Conservation (phyloP, 1,140 invertebrate species). For the Magallana angulata region DNA sequence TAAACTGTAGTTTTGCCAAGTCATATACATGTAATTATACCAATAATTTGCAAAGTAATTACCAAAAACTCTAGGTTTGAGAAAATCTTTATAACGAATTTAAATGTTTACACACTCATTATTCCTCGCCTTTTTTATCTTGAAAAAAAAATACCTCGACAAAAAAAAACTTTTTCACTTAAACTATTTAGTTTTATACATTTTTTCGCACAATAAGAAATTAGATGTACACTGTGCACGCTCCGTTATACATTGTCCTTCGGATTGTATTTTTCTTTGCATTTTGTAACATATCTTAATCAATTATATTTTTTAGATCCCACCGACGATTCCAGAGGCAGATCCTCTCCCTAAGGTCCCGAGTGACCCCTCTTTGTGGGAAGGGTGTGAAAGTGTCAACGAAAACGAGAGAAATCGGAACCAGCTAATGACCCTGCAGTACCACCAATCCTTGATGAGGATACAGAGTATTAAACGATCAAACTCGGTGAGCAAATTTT, state of each 20-base stretch:
- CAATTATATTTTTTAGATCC: not conserved
- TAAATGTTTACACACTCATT: no score
- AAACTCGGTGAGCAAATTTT: conserved; percentile 44
- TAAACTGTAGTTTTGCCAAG: not conserved
- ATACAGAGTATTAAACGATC: conserved; percentile 55
- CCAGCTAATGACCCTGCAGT: conserved; percentile 47
- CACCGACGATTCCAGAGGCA: conserved; percentile 23
- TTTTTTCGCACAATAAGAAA: no score
- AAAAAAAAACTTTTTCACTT: no score
- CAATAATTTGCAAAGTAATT: not conserved
- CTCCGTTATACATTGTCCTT: no score
- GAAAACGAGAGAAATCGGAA: conserved; percentile 54
- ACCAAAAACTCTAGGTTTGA: no score
- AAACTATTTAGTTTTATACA: no score
- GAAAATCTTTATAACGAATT: no score
- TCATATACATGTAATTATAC: not conserved
- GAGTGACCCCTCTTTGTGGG: conserved; percentile 41
- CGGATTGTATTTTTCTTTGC: not conserved
- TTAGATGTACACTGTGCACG: no score
- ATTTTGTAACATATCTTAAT: no score
- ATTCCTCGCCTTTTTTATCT: no score
- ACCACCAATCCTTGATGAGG: conserved; percentile 50
- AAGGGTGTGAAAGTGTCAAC: conserved; percentile 39
- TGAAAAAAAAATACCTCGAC: no score
- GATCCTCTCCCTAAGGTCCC: not conserved